Evolutionary conservation across 2,113 vertebrate species (phyloP).

Genomic region (Ophiodon elongatus): DNA sequence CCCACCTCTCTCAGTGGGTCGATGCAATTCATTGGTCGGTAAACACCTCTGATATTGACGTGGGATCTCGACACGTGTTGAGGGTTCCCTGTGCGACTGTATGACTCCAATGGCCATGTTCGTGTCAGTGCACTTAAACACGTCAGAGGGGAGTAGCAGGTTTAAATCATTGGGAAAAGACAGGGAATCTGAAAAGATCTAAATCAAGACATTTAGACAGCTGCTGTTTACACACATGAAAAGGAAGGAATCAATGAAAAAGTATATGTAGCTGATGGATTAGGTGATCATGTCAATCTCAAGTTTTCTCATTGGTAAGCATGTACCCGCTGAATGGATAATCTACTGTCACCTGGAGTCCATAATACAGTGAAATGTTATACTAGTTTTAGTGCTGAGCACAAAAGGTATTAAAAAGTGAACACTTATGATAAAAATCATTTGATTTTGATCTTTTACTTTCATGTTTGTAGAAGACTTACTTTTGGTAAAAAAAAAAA

Average conservation of each 20-base stretch:
- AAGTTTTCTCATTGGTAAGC: not conserved
- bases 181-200: constrained; percentile 1
- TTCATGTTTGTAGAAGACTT: no score
- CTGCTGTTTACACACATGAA: not conserved
- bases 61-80: not conserved
- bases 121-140: constrained; percentile 1
- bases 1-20: constrained; percentile 31
- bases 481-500: no score
- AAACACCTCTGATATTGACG: constrained; percentile 32
- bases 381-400: not conserved
- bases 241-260: not conserved
- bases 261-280: not conserved
- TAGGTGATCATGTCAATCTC: not conserved
- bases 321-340: not conserved
- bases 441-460: no score
- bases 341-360: not conserved
- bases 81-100: constrained; percentile 12
- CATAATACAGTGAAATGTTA: not conserved
- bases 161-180: not conserved
- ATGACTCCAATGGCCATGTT: constrained; percentile 17
- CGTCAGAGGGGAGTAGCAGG: not conserved
- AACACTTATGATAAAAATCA: not conserved
- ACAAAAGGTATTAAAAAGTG: not conserved
- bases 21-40: constrained; percentile 39
- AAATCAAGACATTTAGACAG: constrained; percentile 4